These are phyloP conservation scores for Urechis unicinctus DNA, from an alignment of 2,888 invertebrate species.

Conservation along the genomic window DNA sequence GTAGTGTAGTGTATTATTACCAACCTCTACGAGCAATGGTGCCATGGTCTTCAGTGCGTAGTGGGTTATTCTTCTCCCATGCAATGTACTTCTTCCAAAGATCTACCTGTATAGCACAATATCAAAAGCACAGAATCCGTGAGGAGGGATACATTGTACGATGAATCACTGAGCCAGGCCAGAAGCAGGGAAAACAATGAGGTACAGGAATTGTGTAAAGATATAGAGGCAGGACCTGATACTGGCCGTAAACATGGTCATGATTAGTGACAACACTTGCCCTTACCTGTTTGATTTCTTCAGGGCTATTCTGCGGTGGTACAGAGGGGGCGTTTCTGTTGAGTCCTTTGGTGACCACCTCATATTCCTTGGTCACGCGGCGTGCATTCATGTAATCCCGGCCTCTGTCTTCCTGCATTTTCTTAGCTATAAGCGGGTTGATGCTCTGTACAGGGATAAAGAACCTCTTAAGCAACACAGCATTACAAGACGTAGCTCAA, in stretches of 20 bases:
- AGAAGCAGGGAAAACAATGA: too few relatives aligned
- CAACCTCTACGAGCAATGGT: slow-evolving; percentile 72
- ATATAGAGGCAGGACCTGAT: too few relatives aligned
- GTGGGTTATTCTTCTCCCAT: slow-evolving; percentile 95
- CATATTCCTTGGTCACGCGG: slow-evolving; percentile 91
- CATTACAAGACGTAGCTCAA: too few relatives aligned
- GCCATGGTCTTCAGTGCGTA: slow-evolving; percentile 92
- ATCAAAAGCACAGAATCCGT: too few relatives aligned
- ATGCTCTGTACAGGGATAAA: slow-evolving; percentile 55
- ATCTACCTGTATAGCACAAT: slow-evolving; percentile 73
- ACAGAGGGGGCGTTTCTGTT: slow-evolving; percentile 93
- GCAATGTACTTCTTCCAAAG: slow-evolving; percentile 97
- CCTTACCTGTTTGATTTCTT: slow-evolving; percentile 82
- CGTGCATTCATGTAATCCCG: slow-evolving; percentile 97
- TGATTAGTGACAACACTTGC: background rate
- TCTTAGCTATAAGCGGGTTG: slow-evolving; percentile 83
- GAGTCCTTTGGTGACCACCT: slow-evolving; percentile 84
- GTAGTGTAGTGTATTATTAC: too few relatives aligned
- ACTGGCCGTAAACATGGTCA: too few relatives aligned
- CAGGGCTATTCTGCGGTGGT: slow-evolving; percentile 80
- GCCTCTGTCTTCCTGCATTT: slow-evolving; percentile 91
- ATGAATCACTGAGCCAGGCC: too few relatives aligned
- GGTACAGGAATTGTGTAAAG: too few relatives aligned
- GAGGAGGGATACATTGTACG: too few relatives aligned
- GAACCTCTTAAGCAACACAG: too few relatives aligned